Evolutionary conservation across 92 coral and sea anemone species (phyloP).

Genomic region (Paragorgia papillata): DNA sequence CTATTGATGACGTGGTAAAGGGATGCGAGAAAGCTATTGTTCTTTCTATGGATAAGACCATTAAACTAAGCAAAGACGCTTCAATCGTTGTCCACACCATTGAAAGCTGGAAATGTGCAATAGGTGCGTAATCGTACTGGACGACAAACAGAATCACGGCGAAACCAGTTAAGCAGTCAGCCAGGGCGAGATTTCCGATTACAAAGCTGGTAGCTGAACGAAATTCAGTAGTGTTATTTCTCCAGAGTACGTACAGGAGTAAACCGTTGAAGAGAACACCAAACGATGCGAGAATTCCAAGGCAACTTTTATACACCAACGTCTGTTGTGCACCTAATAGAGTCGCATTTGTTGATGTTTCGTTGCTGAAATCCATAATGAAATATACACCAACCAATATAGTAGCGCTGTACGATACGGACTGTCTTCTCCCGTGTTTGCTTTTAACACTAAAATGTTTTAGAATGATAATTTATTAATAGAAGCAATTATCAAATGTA

Average conservation of each 20-base stretch:
- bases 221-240: constrained; percentile 31
- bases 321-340: background rate
- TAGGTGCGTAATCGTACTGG: background rate
- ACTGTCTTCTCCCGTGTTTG: too few species aligned
- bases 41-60: constrained; percentile 23
- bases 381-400: too few species aligned
- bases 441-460: too few species aligned
- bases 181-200: constrained; percentile 34
- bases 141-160: background rate
- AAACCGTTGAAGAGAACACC: constrained; percentile 21
- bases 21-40: constrained; percentile 3
- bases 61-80: constrained; percentile 24
- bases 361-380: background rate
- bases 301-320: background rate
- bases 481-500: too few species aligned
- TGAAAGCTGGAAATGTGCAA: background rate
- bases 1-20: background rate
- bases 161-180: constrained; percentile 26
- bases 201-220: constrained; percentile 19
- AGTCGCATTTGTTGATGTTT: background rate
- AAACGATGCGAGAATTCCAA: constrained; percentile 13
- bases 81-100: constrained; percentile 37
- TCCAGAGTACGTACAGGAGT: constrained; percentile 15
- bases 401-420: too few species aligned
- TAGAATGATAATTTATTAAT: too few species aligned